Evolutionary conservation across 2,113 vertebrate species (phyloP), one percentile per base, ranked within the genome.

Genomic region (Macquaria australasica): DNA sequence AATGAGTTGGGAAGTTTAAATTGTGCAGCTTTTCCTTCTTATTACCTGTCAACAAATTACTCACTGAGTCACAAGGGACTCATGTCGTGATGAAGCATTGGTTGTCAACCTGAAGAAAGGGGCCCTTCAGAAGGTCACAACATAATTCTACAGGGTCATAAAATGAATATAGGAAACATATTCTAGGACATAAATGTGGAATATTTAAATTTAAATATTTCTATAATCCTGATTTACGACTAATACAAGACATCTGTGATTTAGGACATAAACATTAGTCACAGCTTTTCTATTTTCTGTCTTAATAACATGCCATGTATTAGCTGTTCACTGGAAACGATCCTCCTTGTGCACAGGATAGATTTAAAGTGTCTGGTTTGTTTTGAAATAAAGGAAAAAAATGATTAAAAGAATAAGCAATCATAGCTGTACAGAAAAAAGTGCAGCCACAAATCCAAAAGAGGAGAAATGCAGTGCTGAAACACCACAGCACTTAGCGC

Each of bases 1-100:
- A 87, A 81, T 60, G 63, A 87, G 79, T 31, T 8, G 66, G 71
- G 69, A 83, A 84, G 84, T 85, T 79, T 9, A 72, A 89, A 86
- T 81, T 41, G 62, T 64, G 55, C 45, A 31, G 80, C 67, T 66
- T 81, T 80, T 48, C 4, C 5, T 58, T 79, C 79, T 83, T 50
- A 83, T 91, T 87, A 82, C 50, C 63, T 82, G 73, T 73, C 71
- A 79, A 73, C 81, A 82, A 75, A 80, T 82, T 25, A 73, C 50
- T 83, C 72, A 15, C 31, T 6, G 31, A 55, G 62, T 70, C 62
- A 18, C 34, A 20, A 18, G 67, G 9, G n/a, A 64, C 73, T 25
- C 3, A 0, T 28, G 51, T 53, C 69, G 8, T 1, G 28, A 67
- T 68, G 75, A 53, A 41, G 39, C 8, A 25, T 34, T 1, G 4